phyloP scores from a whole-genome alignment of 2,888 invertebrate genomes.

The Rhagophthalmus giganteus region DNA sequence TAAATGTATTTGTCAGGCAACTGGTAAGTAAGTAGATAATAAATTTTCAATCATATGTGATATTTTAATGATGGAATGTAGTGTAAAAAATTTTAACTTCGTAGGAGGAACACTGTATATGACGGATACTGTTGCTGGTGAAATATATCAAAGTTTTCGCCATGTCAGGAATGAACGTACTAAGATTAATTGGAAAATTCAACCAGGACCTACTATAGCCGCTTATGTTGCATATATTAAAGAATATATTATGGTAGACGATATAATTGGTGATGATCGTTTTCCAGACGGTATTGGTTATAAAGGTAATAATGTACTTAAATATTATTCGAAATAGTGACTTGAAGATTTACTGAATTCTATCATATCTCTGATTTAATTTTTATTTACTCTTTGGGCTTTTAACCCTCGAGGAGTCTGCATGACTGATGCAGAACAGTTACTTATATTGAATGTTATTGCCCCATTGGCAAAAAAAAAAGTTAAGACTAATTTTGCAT shows the following conservation, averaged over 20 bases:
- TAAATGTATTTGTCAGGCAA: slow-evolving; percentile 60
- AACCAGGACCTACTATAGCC: slow-evolving; percentile 60
- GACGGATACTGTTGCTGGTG: slow-evolving; percentile 59
- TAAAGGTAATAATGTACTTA: too few species aligned
- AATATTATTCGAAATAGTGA: too few species aligned
- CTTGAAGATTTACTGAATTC: neutral
- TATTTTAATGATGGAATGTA: neutral
- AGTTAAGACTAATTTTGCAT: too few species aligned
- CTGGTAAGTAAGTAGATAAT: slow-evolving; percentile 50
- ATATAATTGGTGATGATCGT: slow-evolving; percentile 60
- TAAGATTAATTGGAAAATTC: slow-evolving; percentile 63
- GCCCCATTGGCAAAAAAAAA: too few species aligned
- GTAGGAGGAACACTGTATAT: slow-evolving; percentile 62
- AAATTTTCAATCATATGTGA: neutral
- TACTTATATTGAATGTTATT: too few species aligned
- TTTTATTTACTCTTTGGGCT: too few species aligned
- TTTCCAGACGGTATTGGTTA: slow-evolving; percentile 63
- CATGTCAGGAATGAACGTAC: slow-evolving; percentile 58
- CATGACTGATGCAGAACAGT: too few species aligned
- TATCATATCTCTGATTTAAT: neutral
- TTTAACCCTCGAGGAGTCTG: too few species aligned
- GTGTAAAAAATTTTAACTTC: slow-evolving; percentile 28
- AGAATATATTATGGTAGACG: slow-evolving; percentile 60
- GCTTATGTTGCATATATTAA: slow-evolving; percentile 62
- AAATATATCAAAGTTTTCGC: slow-evolving; percentile 60